Conservation (phyloP, 2,113 vertebrate genomes). For the Prionailurus bengalensis region DNA sequence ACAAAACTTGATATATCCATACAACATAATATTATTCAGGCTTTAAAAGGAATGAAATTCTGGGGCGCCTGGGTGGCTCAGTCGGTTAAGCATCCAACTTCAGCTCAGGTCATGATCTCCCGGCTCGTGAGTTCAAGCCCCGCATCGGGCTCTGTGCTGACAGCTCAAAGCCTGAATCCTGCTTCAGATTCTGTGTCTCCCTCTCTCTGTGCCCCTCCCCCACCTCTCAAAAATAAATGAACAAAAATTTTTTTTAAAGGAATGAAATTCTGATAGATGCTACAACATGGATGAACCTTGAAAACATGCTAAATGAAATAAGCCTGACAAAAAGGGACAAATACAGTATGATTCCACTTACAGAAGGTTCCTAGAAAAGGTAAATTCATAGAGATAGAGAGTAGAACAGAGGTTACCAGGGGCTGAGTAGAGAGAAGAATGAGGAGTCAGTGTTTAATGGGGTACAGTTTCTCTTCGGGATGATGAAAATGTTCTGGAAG, state of each 20-base stretch:
- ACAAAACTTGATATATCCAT: not conserved
- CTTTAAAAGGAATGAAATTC: not conserved
- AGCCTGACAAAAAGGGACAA: not conserved
- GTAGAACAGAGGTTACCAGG: not conserved
- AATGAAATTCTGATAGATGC: not conserved
- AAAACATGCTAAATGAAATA: not conserved
- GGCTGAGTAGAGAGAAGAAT: not conserved
- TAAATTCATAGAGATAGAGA: not conserved
- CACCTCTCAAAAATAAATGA: no score
- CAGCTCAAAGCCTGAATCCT: no score
- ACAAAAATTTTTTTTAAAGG: not conserved
- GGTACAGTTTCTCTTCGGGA: not conserved
- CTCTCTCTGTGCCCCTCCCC: no score
- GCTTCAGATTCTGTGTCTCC: no score
- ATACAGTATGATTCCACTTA: not conserved
- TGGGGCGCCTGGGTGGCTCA: not conserved
- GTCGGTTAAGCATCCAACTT: no score
- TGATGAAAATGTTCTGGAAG: not conserved
- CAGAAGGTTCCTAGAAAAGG: not conserved
- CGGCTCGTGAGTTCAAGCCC: no score
- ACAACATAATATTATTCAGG: not conserved
- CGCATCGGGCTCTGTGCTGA: no score
- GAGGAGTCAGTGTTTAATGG: not conserved
- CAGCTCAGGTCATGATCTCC: no score
- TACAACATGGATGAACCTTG: not conserved